Conservation (phyloP, 2,888 invertebrate genomes). For the Erynnis tages region DNA sequence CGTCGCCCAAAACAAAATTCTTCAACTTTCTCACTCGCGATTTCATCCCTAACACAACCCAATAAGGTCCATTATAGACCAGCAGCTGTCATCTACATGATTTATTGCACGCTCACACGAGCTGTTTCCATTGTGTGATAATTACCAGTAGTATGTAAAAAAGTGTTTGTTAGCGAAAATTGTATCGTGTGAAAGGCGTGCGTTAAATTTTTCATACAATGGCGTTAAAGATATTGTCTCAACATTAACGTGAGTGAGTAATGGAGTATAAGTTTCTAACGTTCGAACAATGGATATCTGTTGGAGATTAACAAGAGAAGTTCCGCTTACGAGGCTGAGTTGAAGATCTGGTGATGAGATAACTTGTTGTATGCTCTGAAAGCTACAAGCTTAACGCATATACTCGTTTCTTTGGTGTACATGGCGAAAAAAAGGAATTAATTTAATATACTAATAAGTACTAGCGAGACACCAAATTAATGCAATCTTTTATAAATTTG, state of each 20-base stretch:
- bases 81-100: conserved; percentile 9
- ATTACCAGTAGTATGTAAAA: conserved; percentile 26
- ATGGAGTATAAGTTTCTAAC: conserved; percentile 4
- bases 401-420: too few species aligned
- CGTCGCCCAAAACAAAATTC: conserved; percentile 20
- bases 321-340: background rate
- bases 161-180: conserved; percentile 24
- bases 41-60: conserved; percentile 5
- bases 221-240: background rate
- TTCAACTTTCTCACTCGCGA: background rate
- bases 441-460: too few species aligned
- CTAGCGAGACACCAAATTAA: too few species aligned
- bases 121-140: conserved; percentile 23
- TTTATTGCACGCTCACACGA: conserved; percentile 15
- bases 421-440: too few species aligned
- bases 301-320: conserved; percentile 1
- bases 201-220: conserved; percentile 19
- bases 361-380: too few species aligned
- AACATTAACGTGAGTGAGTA: background rate
- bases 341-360: too few species aligned
- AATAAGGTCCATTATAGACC: conserved; percentile 12
- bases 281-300: background rate
- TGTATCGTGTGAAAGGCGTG: conserved; percentile 11
- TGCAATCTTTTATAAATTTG: too few species aligned
- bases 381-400: too few species aligned